Evolutionary conservation across 2,797 vertebrate species (phyloP).

Genomic region (Dipus sagitta): DNA sequence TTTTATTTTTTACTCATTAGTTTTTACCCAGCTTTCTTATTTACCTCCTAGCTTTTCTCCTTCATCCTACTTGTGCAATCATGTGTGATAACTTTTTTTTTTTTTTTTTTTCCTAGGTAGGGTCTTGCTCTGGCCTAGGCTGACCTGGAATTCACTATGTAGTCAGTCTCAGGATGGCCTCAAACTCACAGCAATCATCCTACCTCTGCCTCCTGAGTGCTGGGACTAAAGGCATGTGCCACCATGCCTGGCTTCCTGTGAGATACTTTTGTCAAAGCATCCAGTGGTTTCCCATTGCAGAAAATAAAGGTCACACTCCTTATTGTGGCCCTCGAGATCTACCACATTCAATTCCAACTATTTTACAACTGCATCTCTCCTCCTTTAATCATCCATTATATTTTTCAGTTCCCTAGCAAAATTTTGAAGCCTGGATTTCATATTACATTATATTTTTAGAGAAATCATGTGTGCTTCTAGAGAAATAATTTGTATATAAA

Average conservation of each 20-base stretch:
- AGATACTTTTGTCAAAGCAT: slow-evolving; percentile 3
- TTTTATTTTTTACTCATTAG: background rate
- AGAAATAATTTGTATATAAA: slow-evolving; percentile 32
- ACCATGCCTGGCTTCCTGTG: background rate
- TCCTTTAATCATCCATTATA: background rate
- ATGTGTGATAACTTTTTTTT: no score
- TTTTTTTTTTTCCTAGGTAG: no score
- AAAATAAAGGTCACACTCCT: slow-evolving; percentile 40
- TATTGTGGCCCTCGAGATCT: background rate
- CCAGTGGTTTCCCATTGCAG: background rate
- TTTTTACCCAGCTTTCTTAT: background rate
- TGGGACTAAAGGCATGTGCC: no score
- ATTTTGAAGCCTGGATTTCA: slow-evolving; percentile 34
- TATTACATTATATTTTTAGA: slow-evolving; percentile 35
- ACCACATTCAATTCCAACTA: background rate
- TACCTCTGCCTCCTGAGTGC: no score
- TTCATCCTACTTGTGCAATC: background rate
- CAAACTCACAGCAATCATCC: no score
- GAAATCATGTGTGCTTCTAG: slow-evolving; percentile 24
- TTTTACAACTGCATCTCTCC: background rate
- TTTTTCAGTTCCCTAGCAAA: slow-evolving; percentile 27
- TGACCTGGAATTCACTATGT: no score
- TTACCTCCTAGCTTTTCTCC: slow-evolving; percentile 8
- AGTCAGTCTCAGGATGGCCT: no score
- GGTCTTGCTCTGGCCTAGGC: no score